Evolutionary conservation across 2,888 invertebrate genomes (phyloP).

Genomic region (Yponomeuta plumbellus): DNA sequence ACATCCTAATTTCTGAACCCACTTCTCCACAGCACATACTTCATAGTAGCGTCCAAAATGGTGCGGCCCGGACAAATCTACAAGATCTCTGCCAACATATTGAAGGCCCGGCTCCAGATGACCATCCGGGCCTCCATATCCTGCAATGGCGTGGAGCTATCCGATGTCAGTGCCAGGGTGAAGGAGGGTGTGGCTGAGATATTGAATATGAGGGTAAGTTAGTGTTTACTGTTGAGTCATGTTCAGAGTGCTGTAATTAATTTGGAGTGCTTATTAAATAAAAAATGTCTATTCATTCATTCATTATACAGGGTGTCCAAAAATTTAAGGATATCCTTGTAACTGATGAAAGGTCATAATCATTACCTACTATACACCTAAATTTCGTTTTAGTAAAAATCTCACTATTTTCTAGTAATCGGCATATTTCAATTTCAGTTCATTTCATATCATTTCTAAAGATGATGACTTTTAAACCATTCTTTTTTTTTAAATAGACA

Average conservation of each 20-base stretch:
- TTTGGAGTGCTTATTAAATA: no score
- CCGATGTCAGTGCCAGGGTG: conserved; percentile 87
- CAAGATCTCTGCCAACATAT: conserved; percentile 89
- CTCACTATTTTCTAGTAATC: no score
- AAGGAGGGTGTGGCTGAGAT: conserved; percentile 92
- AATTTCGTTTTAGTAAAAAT: no score
- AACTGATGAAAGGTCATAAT: no score
- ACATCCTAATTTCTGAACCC: neutral
- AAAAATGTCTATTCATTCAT: neutral
- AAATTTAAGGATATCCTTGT: no score
- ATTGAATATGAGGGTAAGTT: conserved; percentile 87
- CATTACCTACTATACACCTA: no score
- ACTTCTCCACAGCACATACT: conserved; percentile 84
- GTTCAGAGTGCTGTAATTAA: no score
- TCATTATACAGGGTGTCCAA: no score
- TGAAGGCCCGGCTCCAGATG: conserved; percentile 86
- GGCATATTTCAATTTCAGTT: no score
- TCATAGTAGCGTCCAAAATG: conserved; percentile 93
- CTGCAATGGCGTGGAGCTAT: conserved; percentile 91
- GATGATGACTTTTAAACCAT: no score
- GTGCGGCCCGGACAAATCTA: conserved; percentile 95
- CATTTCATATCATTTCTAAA: no score
- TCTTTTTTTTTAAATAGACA: no score
- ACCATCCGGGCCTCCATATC: conserved; percentile 92
- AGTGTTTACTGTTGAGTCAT: neutral